These are phyloP conservation scores for Galerucella nymphaeae DNA, from an alignment of 2,888 invertebrate genomes.

Conservation along the genomic window DNA sequence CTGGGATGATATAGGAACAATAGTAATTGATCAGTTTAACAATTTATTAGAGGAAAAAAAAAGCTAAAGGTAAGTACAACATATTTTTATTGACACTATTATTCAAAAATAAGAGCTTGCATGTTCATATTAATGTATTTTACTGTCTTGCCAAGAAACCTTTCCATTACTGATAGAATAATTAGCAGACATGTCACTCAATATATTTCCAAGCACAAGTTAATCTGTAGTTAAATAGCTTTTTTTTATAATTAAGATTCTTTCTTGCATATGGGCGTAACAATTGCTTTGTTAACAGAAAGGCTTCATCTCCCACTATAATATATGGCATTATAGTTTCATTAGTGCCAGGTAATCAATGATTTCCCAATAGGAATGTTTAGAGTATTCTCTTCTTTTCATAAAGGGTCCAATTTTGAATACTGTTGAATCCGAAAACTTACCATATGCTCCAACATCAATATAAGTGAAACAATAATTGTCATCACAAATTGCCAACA, in stretches of 20 bases:
- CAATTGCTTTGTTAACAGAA: slow-evolving; percentile 31
- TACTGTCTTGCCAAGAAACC: too few species aligned
- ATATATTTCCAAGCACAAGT: slow-evolving; percentile 23
- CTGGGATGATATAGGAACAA: too few species aligned
- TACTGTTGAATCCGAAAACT: slow-evolving; percentile 26
- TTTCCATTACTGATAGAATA: too few species aligned
- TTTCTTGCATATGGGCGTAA: slow-evolving; percentile 36
- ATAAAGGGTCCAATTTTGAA: slow-evolving; percentile 32
- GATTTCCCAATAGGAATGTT: slow-evolving; percentile 26
- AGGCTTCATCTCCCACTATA: slow-evolving; percentile 39
- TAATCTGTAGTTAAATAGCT: slow-evolving; percentile 28
- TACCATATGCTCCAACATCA: slow-evolving; percentile 37
- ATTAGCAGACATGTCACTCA: slow-evolving; percentile 17
- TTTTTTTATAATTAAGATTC: slow-evolving; percentile 23
- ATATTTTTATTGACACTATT: too few species aligned
- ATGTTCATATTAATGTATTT: too few species aligned
- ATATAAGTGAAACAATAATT: slow-evolving; percentile 37
- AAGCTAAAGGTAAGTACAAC: too few species aligned
- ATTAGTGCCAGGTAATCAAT: slow-evolving; percentile 18
- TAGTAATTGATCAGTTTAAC: too few species aligned
- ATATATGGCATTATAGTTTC: slow-evolving; percentile 28
- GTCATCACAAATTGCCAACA: slow-evolving; percentile 41
- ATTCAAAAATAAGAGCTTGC: too few species aligned
- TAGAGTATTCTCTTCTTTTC: slow-evolving; percentile 16
- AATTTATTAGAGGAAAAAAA: too few species aligned